Conservation (phyloP, 1,140 invertebrate genomes). For the Chrysopa pallens region DNA sequence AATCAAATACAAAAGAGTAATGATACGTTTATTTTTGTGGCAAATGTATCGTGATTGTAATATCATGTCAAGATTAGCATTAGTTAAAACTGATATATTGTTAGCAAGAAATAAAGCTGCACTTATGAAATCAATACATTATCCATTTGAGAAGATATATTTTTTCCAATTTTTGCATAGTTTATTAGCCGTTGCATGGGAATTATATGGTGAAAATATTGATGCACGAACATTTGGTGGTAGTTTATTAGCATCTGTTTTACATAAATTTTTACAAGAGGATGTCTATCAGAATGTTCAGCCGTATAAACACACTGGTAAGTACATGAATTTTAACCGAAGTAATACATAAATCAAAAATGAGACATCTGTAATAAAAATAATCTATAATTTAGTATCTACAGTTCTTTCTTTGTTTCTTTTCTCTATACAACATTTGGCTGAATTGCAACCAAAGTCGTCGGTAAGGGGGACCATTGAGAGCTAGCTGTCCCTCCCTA, state of each 20-base stretch:
- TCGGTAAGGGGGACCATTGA: no score
- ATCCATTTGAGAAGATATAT: conserved; percentile 36
- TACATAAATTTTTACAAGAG: conserved; percentile 27
- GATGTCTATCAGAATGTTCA: conserved; percentile 21
- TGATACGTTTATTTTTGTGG: conserved; percentile 34
- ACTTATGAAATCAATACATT: conserved; percentile 22
- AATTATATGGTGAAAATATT: conserved; percentile 22
- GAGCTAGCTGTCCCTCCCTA: no score
- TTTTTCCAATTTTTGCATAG: conserved; percentile 38
- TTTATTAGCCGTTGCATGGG: conserved; percentile 27
- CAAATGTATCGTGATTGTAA: conserved; percentile 33
- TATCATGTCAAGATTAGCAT: conserved; percentile 23
- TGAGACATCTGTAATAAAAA: no score
- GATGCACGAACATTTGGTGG: conserved; percentile 10
- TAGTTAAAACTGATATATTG: conserved; percentile 27
- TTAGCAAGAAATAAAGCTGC: conserved; percentile 23
- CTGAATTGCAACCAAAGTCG: no score
- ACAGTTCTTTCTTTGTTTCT: no score
- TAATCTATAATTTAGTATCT: no score
- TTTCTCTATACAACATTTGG: no score
- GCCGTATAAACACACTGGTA: conserved; percentile 21
- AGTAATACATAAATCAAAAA: conserved; percentile 2
- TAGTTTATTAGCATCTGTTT: conserved; percentile 24
- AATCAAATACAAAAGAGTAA: conserved; percentile 19
- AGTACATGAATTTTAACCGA: conserved; percentile 1